Conservation (phyloP, 2,888 invertebrate species). For the Cordilura impudica region DNA sequence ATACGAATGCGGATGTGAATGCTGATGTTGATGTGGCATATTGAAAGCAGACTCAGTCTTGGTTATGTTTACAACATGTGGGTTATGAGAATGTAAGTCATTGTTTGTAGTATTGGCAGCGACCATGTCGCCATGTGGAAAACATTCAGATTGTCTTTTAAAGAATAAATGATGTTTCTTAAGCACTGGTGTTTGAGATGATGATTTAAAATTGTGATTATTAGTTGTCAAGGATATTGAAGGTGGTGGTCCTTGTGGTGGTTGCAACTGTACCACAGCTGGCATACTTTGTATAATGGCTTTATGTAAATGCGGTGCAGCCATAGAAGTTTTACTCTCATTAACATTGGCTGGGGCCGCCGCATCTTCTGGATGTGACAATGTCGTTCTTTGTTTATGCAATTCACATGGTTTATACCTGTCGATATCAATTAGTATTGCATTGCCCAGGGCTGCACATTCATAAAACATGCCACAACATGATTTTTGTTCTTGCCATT, state of each 20-base stretch:
- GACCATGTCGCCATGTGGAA: constrained; percentile 70
- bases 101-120: constrained; percentile 52
- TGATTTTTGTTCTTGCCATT: constrained; percentile 71
- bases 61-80: constrained; percentile 35
- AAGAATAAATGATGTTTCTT: constrained; percentile 78
- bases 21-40: constrained; percentile 48
- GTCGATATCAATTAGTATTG: constrained; percentile 73
- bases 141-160: constrained; percentile 76
- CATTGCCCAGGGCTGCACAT: constrained; percentile 66
- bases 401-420: constrained; percentile 73
- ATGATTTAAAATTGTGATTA: neutral
- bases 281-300: constrained; percentile 60
- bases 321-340: neutral
- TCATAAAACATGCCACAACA: constrained; percentile 75
- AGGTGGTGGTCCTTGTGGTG: constrained; percentile 30
- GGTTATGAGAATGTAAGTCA: constrained; percentile 8
- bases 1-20: neutral
- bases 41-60: constrained; percentile 57
- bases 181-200: constrained; percentile 68
- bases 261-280: constrained; percentile 58
- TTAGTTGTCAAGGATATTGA: constrained; percentile 13
- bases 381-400: constrained; percentile 65
- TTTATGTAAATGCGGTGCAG: constrained; percentile 29
- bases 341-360: constrained; percentile 27
- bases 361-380: constrained; percentile 2